Base-by-base conservation (phyloP, 2,113 vertebrate genomes). In the Vicugna pacos region DNA sequence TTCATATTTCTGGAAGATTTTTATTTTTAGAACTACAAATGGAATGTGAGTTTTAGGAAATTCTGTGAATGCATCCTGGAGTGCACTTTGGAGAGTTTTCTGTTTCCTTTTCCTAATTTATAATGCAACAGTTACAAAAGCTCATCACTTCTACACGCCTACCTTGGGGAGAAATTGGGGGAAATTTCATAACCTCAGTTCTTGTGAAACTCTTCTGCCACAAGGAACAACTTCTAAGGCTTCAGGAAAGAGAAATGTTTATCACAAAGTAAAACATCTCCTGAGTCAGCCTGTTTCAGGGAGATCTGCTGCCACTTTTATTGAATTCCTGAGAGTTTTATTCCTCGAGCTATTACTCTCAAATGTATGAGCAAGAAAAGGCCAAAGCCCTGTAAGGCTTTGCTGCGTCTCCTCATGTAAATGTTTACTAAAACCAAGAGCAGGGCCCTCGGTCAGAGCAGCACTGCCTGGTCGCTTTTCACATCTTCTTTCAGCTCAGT, bases 311-410 rank as follows among this genome's bases (percentile, higher is more conserved):
- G 72, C 67, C 72, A 86, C 50, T 86, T 97, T 83, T 93, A 93
- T 77, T 86, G 89, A 97, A 97, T 96, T 97, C 93, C 67, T 79
- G 60, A 93, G 70, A 52, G 58, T 82, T 97, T 95, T 95, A 89
- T 96, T 96, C 42, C 82, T 89, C 2, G 1, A 93, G 60, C n/a
- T 77, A 81, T 95, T 96, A 82, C 77, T 94, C 67, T 97, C n/a
- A 73, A 93, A 89, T 88, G 16, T n/a, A 73, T 65, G 20, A 91
- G 93, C 77, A 92, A 77, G 77, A 24, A 93, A 88, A 95, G 88
- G 85, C 75, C 93, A 83, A 16, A 72, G 30, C 19, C 76, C 38
- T 76, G 4, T 26, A 72, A 48, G 35, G 19, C 60, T 94, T 89
- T 85, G 89, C 72, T 88, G 52, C 73, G 46, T 65, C 32, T 76